Conservation (phyloP, 1,140 invertebrate genomes). For the Drosophila rhopaloa region DNA sequence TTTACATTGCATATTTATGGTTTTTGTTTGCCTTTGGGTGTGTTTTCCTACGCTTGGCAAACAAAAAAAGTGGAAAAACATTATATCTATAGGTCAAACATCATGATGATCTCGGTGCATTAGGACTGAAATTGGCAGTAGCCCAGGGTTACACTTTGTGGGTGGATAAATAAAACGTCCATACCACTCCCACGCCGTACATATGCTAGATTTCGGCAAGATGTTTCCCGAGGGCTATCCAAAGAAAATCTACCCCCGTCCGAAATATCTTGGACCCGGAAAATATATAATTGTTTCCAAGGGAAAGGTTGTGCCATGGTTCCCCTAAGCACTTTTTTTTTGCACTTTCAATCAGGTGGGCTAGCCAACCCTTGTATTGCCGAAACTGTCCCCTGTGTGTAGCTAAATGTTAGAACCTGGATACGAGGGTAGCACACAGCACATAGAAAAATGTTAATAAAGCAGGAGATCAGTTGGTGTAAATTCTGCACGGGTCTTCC, state of each 20-base stretch:
- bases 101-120: conserved; percentile 36
- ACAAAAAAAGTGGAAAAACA: conserved; percentile 21
- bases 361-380: conserved; percentile 56
- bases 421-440: conserved; percentile 47
- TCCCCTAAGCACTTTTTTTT: conserved; percentile 20
- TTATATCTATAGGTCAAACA: conserved; percentile 22
- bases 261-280: conserved; percentile 30
- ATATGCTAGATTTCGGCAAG: conserved; percentile 56
- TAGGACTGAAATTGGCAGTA: conserved; percentile 19
- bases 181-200: conserved; percentile 9
- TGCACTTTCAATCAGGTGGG: conserved; percentile 69
- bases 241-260: conserved; percentile 48
- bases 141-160: conserved; percentile 48
- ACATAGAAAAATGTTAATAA: conserved; percentile 66
- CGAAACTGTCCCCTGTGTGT: conserved; percentile 72
- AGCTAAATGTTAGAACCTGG: conserved; percentile 13
- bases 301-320: conserved; percentile 40
- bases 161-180: conserved; percentile 50
- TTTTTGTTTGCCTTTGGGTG: conserved; percentile 29
- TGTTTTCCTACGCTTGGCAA: not conserved
- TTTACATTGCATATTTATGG: conserved; percentile 69
- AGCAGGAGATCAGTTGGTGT: conserved; percentile 71
- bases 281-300: conserved; percentile 75
- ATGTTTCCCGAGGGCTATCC: conserved; percentile 19
- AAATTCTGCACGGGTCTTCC: conserved; percentile 38